phyloP scores from a whole-genome alignment of 2,797 vertebrate species.

The Uromys caudimaculatus region DNA sequence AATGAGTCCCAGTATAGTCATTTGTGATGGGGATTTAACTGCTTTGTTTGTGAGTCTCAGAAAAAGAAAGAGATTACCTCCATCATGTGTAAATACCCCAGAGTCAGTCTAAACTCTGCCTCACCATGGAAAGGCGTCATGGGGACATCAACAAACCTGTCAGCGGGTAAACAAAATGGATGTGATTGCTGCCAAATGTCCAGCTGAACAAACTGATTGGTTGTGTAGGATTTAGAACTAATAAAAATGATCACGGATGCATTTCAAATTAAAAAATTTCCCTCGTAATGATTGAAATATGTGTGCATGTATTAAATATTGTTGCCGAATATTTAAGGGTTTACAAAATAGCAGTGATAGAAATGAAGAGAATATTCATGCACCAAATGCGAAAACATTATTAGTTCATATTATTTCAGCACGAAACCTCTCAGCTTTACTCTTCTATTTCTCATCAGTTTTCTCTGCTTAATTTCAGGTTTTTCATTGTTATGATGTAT shows the following conservation, averaged over 20 bases:
- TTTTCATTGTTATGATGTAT: background rate
- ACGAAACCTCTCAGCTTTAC: conserved; percentile 41
- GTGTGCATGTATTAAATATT: conserved; percentile 56
- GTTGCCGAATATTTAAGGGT: conserved; percentile 15
- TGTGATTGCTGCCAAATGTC: conserved; percentile 88
- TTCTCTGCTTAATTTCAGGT: conserved; percentile 24
- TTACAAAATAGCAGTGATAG: conserved; percentile 59
- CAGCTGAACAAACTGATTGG: conserved; percentile 87
- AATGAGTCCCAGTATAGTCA: conserved; percentile 89
- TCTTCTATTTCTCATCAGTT: conserved; percentile 52
- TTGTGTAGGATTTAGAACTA: conserved; percentile 83
- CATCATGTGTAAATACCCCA: conserved; percentile 88
- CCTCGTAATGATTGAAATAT: conserved; percentile 69
- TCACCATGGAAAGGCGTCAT: conserved; percentile 87
- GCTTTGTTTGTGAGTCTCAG: conserved; percentile 90
- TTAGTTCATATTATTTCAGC: background rate
- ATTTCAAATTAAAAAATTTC: conserved; percentile 79
- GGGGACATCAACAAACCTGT: conserved; percentile 87
- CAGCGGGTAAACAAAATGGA: conserved; percentile 86
- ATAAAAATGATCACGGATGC: conserved; percentile 84
- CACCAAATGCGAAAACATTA: conserved; percentile 38
- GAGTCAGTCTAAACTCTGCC: conserved; percentile 87
- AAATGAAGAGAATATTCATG: conserved; percentile 43
- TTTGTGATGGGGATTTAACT: conserved; percentile 91
- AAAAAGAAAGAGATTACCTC: conserved; percentile 93